Conservation (phyloP, 2,113 vertebrate genomes). For the Elachura formosa region DNA sequence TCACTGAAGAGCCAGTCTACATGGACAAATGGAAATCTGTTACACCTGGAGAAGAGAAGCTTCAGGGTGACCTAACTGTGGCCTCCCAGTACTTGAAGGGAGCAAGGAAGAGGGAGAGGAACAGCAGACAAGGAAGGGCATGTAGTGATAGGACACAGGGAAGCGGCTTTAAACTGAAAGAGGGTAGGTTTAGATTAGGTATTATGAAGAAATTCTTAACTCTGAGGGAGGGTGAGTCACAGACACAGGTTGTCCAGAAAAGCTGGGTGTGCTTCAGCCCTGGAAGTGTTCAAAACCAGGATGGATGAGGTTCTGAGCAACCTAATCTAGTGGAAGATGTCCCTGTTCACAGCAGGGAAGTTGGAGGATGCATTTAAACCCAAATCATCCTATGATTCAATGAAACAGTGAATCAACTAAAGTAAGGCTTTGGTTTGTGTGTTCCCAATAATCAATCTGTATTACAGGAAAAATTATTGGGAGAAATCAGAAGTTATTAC, state of each 20-base stretch:
- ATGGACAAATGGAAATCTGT: background rate
- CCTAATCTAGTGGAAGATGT: background rate
- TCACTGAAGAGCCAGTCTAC: background rate
- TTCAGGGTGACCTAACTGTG: background rate
- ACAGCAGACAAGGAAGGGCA: too few species aligned
- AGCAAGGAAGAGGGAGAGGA: background rate
- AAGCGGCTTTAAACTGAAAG: background rate
- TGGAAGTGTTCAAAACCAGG: background rate
- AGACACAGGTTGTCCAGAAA: background rate
- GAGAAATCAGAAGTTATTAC: background rate
- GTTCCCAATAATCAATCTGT: background rate
- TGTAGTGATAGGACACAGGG: background rate
- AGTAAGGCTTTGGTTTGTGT: background rate
- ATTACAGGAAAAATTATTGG: background rate
- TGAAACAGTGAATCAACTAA: background rate
- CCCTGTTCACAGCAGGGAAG: background rate
- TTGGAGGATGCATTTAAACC: background rate
- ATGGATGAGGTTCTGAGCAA: background rate
- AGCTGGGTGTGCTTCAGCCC: background rate
- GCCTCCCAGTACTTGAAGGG: background rate
- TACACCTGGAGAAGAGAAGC: background rate
- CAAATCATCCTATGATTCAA: background rate
- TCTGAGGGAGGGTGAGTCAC: background rate
- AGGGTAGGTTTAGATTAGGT: background rate
- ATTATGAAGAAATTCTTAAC: background rate